phyloP scores from a whole-genome alignment of 35 echinoderm and acorn worm species.

The Heliocidaris tuberculata region DNA sequence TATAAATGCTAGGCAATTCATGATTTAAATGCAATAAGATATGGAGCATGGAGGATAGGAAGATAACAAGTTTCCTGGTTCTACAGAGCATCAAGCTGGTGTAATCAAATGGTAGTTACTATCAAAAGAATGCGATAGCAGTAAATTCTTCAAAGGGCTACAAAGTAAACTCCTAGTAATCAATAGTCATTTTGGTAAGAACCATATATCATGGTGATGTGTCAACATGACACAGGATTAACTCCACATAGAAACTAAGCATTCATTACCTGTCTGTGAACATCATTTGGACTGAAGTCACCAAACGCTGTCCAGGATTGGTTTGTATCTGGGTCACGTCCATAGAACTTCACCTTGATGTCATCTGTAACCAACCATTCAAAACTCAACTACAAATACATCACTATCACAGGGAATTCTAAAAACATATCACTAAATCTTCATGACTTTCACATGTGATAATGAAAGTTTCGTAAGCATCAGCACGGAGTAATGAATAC shows the following conservation, averaged over 20 bases:
- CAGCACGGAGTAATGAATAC: no score
- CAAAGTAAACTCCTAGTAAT: not conserved
- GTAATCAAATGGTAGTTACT: not conserved
- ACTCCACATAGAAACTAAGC: no score
- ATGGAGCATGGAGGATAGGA: not conserved
- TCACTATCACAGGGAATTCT: not conserved
- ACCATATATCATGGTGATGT: not conserved
- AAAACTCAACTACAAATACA: not conserved
- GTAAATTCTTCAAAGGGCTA: not conserved
- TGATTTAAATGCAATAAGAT: not conserved
- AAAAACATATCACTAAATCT: not conserved
- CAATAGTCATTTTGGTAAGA: not conserved
- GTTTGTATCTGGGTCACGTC: not conserved
- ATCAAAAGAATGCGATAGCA: not conserved
- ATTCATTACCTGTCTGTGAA: constrained; percentile 35
- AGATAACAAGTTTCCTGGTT: not conserved
- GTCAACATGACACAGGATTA: not conserved
- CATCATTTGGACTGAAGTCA: constrained; percentile 28
- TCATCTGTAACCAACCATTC: constrained; percentile 15
- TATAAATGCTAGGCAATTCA: not conserved
- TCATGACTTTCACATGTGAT: not conserved
- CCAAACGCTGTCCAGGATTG: not conserved
- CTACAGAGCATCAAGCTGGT: not conserved
- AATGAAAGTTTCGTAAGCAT: not conserved
- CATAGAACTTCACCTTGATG: constrained; percentile 20